Evolutionary conservation across 2,888 invertebrate species (phyloP).

Genomic region (Oasisia sp.): DNA sequence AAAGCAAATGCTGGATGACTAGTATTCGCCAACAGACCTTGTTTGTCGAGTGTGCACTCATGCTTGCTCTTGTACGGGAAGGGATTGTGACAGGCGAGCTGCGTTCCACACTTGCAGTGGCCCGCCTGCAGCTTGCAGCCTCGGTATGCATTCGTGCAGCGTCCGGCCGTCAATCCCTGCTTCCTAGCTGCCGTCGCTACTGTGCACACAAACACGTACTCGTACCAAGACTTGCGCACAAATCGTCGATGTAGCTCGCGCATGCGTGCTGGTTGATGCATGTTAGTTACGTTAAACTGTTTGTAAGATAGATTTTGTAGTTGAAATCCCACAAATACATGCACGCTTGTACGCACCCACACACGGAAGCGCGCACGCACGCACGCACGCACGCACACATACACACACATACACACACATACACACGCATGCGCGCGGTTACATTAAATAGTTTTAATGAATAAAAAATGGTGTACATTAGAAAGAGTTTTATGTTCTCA

Average conservation of each 20-base stretch:
- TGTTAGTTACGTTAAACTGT: too few species aligned
- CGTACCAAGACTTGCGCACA: background rate
- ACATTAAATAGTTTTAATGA: too few species aligned
- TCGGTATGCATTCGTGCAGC: conserved; percentile 13
- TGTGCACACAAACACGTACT: background rate
- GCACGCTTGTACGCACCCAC: background rate
- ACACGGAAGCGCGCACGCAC: background rate
- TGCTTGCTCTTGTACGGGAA: conserved; percentile 27
- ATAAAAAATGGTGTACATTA: too few species aligned
- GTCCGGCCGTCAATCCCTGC: background rate
- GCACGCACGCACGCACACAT: background rate
- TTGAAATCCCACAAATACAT: background rate
- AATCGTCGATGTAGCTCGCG: too few species aligned
- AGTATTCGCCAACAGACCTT: background rate
- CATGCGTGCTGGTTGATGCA: too few species aligned
- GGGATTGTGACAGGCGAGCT: conserved; percentile 23
- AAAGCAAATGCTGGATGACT: too few species aligned
- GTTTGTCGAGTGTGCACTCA: conserved; percentile 22
- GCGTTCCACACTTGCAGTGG: conserved; percentile 12
- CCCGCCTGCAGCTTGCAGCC: conserved; percentile 27
- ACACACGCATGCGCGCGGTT: too few species aligned
- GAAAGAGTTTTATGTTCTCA: too few species aligned
- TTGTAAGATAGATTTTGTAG: too few species aligned
- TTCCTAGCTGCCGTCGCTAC: background rate
- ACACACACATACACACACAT: background rate